Base-by-base conservation (phyloP, 35 echinoderm and acorn worm genomes). In the Ophioderma brevispina region DNA sequence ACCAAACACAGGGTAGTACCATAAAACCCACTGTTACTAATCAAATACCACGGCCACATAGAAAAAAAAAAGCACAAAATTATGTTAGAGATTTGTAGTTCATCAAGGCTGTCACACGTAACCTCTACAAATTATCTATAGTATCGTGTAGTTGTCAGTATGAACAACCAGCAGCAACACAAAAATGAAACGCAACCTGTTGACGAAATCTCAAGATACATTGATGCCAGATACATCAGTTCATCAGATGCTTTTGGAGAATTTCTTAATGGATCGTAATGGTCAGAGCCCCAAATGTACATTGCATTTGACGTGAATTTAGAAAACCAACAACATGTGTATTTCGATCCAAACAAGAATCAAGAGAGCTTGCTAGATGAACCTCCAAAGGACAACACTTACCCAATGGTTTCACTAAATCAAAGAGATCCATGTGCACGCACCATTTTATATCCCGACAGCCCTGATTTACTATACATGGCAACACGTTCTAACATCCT, bases 81-180 rank as follows among this genome's bases (percentile, higher is more conserved):
- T n/a, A n/a, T n/a, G n/a, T n/a, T 86, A 34, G 84, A 86, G 56
- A 55, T 86, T 5, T 43, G 40, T 36, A 64, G 17, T 34, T 42
- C 76, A 59, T 90, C 32, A 80, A 43, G 33, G 76, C 88, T 17
- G 88, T 90, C 0, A 90, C 81, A 5, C 82, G n/a, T n/a, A n/a
- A 90, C 35, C 37, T 90, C 55, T 82, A 90, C 50, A 90, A 90
- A 78, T 90, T 33, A 55, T 80, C 6, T 80, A 90, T 78, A 90
- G 82, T 78, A 90, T 55, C 4, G 4, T 4, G 17, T 46, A 4
- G 17, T 17, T 8, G 41, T 17, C 4, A 4, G 17, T 8, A 46
- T 46, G 5, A 17, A 17, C 17, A 40, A 78, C 42, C 33, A 82
- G n/a, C n/a, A 17, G 52, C 63, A 14, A 38, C 25, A 25, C 25